A percentile compares a stretch with the other conserved stretches of the same genome.
Conservation (phyloP, 2,888 invertebrate species). For the Ellobium chinense region DNA sequence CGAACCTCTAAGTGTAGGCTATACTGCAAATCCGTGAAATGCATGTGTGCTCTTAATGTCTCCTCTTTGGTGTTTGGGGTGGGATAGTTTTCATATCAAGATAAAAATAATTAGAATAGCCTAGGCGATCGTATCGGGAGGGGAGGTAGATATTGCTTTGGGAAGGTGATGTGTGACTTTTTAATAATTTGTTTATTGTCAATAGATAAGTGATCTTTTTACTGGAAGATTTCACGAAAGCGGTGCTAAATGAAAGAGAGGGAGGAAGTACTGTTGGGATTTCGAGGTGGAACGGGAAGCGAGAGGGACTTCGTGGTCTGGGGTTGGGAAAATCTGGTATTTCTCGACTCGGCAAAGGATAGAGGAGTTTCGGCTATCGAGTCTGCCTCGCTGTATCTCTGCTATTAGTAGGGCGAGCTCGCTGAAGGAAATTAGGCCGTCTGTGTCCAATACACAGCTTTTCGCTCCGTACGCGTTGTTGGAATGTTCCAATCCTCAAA, state of each 20-base stretch:
- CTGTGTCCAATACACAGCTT: conserved; percentile 34
- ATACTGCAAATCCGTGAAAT: too few species aligned
- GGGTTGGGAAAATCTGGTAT: background rate
- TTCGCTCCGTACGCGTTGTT: conserved; percentile 12
- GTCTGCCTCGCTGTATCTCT: conserved; percentile 15
- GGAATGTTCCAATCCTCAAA: conserved; percentile 28
- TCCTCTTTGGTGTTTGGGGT: too few species aligned
- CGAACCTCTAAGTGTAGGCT: too few species aligned
- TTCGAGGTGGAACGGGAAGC: background rate
- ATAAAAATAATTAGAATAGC: too few species aligned
- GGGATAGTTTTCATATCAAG: too few species aligned
- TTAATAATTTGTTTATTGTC: background rate
- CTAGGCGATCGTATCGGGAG: too few species aligned
- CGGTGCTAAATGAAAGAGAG: background rate
- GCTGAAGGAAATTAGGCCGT: conserved; percentile 26
- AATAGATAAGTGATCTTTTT: background rate
- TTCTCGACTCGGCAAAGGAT: background rate
- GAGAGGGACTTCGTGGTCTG: background rate
- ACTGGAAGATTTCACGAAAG: background rate
- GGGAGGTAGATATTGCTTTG: too few species aligned
- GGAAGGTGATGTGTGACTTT: background rate
- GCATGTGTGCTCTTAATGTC: too few species aligned
- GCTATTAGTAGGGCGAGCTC: conserved; percentile 18
- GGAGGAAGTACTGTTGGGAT: background rate
- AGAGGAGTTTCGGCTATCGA: conserved; percentile 1